phyloP scores from a whole-genome alignment of 2,888 invertebrate species.

The Sinohyriopsis cumingii region DNA sequence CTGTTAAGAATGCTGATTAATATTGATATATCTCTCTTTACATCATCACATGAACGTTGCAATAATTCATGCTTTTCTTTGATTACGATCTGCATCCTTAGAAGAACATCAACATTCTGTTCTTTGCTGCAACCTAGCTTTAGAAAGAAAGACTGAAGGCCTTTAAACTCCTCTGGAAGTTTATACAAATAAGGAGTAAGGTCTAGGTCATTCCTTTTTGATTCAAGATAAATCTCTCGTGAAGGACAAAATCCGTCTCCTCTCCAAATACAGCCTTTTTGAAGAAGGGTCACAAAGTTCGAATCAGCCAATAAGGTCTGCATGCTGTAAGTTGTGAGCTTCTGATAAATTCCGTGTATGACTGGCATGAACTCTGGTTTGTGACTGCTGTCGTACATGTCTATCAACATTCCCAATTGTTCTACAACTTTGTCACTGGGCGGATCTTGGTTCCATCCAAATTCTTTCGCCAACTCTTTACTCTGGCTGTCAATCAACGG shows the following conservation, averaged over 20 bases:
- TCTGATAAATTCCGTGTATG: background rate
- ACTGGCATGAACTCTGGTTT: constrained; percentile 12
- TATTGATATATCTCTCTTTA: constrained; percentile 9
- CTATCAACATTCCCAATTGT: constrained; percentile 8
- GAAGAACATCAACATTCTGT: constrained; percentile 8
- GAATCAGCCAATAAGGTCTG: background rate
- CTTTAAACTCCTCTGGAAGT: constrained; percentile 16
- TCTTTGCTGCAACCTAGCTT: constrained; percentile 3
- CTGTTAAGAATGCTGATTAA: constrained; percentile 13
- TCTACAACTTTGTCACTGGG: constrained; percentile 2
- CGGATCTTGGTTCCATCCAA: constrained; percentile 4
- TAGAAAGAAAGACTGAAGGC: constrained; percentile 4
- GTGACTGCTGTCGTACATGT: constrained; percentile 7
- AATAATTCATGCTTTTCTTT: constrained; percentile 4
- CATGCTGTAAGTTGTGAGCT: too few relatives aligned
- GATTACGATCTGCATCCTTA: constrained; percentile 6
- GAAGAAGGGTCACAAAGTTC: background rate
- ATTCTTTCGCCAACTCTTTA: background rate
- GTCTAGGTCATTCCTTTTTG: constrained; percentile 6
- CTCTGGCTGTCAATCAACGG: background rate
- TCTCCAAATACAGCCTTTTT: constrained; percentile 7
- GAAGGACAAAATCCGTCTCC: constrained; percentile 14
- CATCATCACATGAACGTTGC: background rate
- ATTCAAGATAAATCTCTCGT: constrained; percentile 5
- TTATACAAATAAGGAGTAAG: constrained; percentile 16